A percentile compares a stretch with the other conserved stretches of the same genome.
phyloP scores from a whole-genome alignment of 2,113 vertebrate species.

The Cisticola juncidis region DNA sequence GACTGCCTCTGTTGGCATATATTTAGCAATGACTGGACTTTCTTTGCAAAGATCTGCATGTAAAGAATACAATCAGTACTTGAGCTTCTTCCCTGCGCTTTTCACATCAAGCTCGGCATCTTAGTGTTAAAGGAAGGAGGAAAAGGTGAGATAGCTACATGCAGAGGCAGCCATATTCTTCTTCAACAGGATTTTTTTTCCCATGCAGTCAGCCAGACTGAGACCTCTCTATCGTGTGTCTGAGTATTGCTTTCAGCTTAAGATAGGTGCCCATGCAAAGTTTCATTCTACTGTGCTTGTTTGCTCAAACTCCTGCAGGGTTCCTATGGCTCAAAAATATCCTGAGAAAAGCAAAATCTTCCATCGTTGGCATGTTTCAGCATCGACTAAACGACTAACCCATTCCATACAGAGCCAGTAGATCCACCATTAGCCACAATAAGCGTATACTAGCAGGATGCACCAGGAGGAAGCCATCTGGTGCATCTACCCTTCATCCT shows the following conservation, averaged over 20 bases:
- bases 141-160: conserved; percentile 80
- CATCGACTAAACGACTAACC: conserved; percentile 57
- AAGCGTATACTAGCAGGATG: conserved; percentile 58
- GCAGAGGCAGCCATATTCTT: conserved; percentile 84
- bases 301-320: conserved; percentile 71
- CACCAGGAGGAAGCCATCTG: conserved; percentile 48
- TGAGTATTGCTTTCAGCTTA: conserved; percentile 75
- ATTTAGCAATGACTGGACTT: conserved; percentile 92
- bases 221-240: conserved; percentile 72
- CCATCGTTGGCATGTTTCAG: conserved; percentile 65
- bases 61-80: conserved; percentile 92
- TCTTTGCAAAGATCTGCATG: conserved; percentile 94
- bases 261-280: conserved; percentile 75
- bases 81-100: conserved; percentile 82
- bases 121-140: conserved; percentile 77
- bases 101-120: conserved; percentile 76
- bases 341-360: conserved; percentile 81
- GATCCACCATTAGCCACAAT: conserved; percentile 66
- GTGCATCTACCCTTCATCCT: conserved; percentile 68
- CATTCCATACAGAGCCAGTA: conserved; percentile 69
- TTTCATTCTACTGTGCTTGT: conserved; percentile 72
- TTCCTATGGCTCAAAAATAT: conserved; percentile 75
- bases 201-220: conserved; percentile 81
- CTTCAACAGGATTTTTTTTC: conserved; percentile 75
- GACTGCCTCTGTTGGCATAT: conserved; percentile 91